Conservation (phyloP, 2,888 invertebrate species). For the Psococerastis gibbosa region DNA sequence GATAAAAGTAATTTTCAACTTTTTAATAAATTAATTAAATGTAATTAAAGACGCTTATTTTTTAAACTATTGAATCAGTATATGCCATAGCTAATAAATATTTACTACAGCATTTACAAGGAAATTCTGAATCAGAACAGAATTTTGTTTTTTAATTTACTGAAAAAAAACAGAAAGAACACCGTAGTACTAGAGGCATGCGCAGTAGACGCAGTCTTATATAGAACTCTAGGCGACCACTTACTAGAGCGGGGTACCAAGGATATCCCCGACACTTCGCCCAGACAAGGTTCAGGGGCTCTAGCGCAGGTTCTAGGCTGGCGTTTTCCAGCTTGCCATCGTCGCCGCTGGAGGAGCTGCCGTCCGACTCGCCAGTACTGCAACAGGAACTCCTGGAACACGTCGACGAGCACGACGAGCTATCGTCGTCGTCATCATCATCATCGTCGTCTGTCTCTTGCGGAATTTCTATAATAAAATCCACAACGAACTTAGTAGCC, state of each 20-base stretch:
- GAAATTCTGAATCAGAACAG: too few species aligned
- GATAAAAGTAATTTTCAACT: too few species aligned
- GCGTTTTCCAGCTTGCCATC: constrained; percentile 18
- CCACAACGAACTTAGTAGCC: neutral
- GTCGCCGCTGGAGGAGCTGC: constrained; percentile 14
- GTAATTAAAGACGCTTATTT: too few species aligned
- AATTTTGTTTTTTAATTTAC: too few species aligned
- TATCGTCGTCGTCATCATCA: constrained; percentile 29
- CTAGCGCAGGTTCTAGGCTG: constrained; percentile 29
- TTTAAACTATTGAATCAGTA: too few species aligned
- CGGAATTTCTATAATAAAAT: constrained; percentile 17
- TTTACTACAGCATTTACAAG: too few species aligned
- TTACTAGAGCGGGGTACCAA: constrained; percentile 83
- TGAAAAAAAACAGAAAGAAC: too few species aligned
- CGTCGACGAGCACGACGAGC: constrained; percentile 26
- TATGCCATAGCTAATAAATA: too few species aligned
- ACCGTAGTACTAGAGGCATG: too few species aligned
- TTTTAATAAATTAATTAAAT: too few species aligned
- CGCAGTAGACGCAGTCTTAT: too few species aligned
- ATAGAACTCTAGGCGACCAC: too few species aligned
- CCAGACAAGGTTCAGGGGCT: constrained; percentile 87
- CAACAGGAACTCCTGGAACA: constrained; percentile 21
- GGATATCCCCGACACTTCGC: constrained; percentile 93
- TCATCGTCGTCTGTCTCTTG: constrained; percentile 27
- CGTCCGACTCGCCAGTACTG: constrained; percentile 22